Evolutionary conservation across 2,113 vertebrate species (phyloP).

Genomic region (Prionailurus viverrinus): DNA sequence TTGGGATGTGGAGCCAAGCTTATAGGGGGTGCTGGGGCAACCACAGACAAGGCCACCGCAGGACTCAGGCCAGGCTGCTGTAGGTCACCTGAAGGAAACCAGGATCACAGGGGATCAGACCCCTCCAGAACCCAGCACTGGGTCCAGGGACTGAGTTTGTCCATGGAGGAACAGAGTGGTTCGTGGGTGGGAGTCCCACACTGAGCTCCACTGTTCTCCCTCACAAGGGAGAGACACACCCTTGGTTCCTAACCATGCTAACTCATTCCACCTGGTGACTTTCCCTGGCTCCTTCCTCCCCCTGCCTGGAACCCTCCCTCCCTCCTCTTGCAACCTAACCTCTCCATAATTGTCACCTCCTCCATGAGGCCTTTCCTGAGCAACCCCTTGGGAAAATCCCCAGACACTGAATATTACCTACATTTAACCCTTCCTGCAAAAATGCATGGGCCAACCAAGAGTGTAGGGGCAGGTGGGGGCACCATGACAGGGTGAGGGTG

Average conservation of each 20-base stretch:
- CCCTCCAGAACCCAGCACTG: background rate
- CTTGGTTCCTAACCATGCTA: background rate
- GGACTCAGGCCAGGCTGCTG: background rate
- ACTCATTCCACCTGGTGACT: background rate
- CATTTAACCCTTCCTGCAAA: background rate
- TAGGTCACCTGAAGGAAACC: background rate
- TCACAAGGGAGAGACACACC: background rate
- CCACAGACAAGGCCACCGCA: background rate
- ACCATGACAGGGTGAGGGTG: background rate
- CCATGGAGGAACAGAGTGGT: rapidly evolving
- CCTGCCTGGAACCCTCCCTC: background rate
- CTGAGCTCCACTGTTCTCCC: background rate
- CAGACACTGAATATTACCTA: background rate
- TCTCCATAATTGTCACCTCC: background rate
- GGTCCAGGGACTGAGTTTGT: background rate
- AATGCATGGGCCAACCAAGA: background rate
- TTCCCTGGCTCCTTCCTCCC: slow-evolving; percentile 1
- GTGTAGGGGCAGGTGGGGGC: background rate
- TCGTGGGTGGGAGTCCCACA: background rate
- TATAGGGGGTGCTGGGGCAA: background rate
- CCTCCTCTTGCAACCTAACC: background rate
- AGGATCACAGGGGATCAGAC: background rate
- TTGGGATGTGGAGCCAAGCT: background rate
- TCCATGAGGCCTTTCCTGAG: background rate
- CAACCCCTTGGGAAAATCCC: background rate